phyloP scores from a whole-genome alignment of 2,113 vertebrate species.

The Oncorhynchus tshawytscha region DNA sequence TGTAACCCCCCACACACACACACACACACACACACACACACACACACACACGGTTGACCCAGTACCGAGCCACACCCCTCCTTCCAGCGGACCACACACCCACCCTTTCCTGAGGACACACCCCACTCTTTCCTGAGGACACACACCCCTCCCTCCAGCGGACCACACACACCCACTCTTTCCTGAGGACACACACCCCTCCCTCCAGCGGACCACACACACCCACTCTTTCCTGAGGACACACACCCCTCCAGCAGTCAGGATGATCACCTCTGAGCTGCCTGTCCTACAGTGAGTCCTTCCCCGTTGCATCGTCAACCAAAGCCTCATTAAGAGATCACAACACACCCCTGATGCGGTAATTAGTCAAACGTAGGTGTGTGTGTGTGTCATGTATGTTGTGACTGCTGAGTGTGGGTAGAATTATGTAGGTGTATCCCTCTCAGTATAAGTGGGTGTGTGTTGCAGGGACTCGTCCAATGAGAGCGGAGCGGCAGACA shows the following conservation, averaged over 20 bases:
- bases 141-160: conserved; percentile 5
- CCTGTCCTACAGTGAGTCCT: conserved; percentile 93
- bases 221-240: background rate
- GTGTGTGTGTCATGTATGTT: background rate
- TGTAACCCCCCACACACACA: no score
- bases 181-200: conserved; percentile 5
- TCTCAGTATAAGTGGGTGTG: background rate
- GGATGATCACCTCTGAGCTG: conserved; percentile 97
- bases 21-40: conserved; percentile 4
- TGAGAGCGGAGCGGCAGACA: conserved; percentile 81
- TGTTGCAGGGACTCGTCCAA: conserved; percentile 89
- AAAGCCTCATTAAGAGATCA: no score
- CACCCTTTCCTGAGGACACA: background rate
- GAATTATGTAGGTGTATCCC: background rate
- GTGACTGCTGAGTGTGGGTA: background rate
- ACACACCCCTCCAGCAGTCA: conserved; percentile 39
- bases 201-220: background rate
- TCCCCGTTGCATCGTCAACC: no score
- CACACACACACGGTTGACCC: background rate
- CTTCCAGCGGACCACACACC: background rate
- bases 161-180: background rate
- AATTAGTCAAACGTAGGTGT: background rate
- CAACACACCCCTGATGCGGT: background rate
- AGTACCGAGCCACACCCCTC: conserved; percentile 14
- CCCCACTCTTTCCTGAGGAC: background rate